These are phyloP conservation scores for Phrynocephalus guinanensis DNA, from an alignment of 2,797 vertebrate genomes.

Conservation along the genomic window DNA sequence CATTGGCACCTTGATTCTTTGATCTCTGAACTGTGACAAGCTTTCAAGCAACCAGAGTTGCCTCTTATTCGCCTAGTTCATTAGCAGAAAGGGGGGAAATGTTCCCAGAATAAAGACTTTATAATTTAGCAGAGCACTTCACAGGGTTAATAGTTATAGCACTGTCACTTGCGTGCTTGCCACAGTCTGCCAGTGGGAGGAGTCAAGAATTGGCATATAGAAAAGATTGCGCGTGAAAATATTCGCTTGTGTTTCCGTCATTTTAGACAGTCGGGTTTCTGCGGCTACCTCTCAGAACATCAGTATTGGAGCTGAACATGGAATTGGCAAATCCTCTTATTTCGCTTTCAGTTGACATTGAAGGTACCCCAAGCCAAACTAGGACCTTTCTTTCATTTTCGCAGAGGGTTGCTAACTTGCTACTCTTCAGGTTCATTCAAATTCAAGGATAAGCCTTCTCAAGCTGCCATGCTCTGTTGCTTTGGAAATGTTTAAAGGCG, in stretches of 20 bases:
- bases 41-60: slow-evolving; percentile 75
- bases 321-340: slow-evolving; percentile 67
- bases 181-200: slow-evolving; percentile 56
- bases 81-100: not conserved
- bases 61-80: slow-evolving; percentile 24
- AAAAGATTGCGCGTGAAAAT: slow-evolving; percentile 56
- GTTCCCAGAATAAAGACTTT: slow-evolving; percentile 54
- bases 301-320: slow-evolving; percentile 45
- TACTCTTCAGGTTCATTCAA: slow-evolving; percentile 61
- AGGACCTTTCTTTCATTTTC: slow-evolving; percentile 49
- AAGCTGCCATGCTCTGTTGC: slow-evolving; percentile 71
- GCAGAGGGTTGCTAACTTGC: slow-evolving; percentile 52
- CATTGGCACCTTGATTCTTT: slow-evolving; percentile 79
- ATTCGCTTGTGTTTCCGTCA: slow-evolving; percentile 15
- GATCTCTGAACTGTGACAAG: slow-evolving; percentile 77
- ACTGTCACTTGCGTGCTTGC: slow-evolving; percentile 70
- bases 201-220: slow-evolving; percentile 60
- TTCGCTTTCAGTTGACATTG: slow-evolving; percentile 59
- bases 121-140: slow-evolving; percentile 58
- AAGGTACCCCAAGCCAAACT: slow-evolving; percentile 56
- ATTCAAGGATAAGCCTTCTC: slow-evolving; percentile 70
- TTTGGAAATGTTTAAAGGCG: slow-evolving; percentile 65
- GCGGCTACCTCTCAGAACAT: slow-evolving; percentile 52
- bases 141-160: slow-evolving; percentile 73
- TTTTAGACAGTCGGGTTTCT: slow-evolving; percentile 42